Evolutionary conservation across 2,113 vertebrate species (phyloP), one percentile per base, ranked within the genome.

Genomic region (Pongo pygmaeus): DNA sequence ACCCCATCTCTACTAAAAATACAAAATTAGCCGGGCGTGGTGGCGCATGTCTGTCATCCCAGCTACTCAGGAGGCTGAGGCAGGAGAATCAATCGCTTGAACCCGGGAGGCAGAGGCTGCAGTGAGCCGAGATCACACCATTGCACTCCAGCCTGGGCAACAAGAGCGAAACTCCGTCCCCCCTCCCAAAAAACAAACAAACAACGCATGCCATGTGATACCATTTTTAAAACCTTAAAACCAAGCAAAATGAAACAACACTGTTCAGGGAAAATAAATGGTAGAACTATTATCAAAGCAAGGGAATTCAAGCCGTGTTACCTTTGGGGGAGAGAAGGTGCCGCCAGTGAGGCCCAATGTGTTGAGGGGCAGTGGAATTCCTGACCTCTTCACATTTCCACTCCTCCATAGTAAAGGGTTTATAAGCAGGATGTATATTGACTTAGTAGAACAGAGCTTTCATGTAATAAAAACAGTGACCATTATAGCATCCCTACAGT

Each of bases 401-500:
- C n/a, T 22, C 30, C 10, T 52, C 18, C 20, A 1, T 3, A 1
- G 72, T 48, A 7, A 16, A 2, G 5, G 13, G 40, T 0, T 14
- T 72, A 57, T 8, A 1, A 4, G 35, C 50, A 10, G 75, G 48
- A 0, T 20, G 2, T 4, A 0, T 1, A 1, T 1, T 59, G n/a
- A 46, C 40, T 2, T 1, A 5, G 7, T 5, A 3, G 87, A 27
- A 43, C 9, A 6, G 8, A 3, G 38, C 52, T 27, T 86, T 25
- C 75, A 1, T 1, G 2, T 23, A 23, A 23, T 11, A 8, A 23
- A 38, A 84, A 18, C 8, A 20, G 0, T 3, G 61, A 40, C 75
- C 17, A 0, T 0, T 0, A 10, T 27, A 27, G 38, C 5, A 1
- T 38, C 2, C 0, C 40, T n/a, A 0, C 48, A 3, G 17, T 55